These are phyloP conservation scores for Nomada ferruginata DNA, from an alignment of 2,888 invertebrate genomes.

Conservation along the genomic window DNA sequence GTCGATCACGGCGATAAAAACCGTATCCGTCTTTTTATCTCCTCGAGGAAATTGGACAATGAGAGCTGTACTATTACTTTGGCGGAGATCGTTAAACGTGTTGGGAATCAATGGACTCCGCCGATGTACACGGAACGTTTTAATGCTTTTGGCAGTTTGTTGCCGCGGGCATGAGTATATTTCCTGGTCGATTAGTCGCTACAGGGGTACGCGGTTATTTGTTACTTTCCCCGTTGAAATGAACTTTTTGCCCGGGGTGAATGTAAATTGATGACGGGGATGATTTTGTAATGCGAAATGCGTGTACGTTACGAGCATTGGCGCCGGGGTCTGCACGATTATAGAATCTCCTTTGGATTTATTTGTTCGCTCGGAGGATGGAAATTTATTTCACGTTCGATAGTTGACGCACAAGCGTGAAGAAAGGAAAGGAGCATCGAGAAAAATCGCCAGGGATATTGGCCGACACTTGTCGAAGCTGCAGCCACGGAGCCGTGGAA, in stretches of 20 bases:
- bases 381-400: slow-evolving; percentile 32
- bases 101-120: not conserved
- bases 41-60: slow-evolving; percentile 26
- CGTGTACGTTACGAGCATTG: not conserved
- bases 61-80: not conserved
- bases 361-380: not conserved
- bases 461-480: slow-evolving; percentile 27
- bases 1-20: slow-evolving; percentile 31
- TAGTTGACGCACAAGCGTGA: slow-evolving; percentile 11
- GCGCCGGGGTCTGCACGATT: slow-evolving; percentile 13
- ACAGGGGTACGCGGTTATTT: not conserved
- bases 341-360: slow-evolving; percentile 37
- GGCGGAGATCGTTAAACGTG: not conserved
- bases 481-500: not conserved
- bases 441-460: not conserved
- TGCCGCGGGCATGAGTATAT: not conserved
- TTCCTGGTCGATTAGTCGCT: not conserved
- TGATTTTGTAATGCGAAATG: not conserved
- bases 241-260: not conserved
- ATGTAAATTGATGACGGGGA: not conserved
- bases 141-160: not conserved
- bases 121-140: not conserved
- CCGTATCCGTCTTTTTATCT: slow-evolving; percentile 8
- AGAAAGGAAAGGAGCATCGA: slow-evolving; percentile 47
- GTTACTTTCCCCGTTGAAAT: not conserved